Conservation (phyloP, 2,113 vertebrate genomes). For the Microcebus jonahi region DNA sequence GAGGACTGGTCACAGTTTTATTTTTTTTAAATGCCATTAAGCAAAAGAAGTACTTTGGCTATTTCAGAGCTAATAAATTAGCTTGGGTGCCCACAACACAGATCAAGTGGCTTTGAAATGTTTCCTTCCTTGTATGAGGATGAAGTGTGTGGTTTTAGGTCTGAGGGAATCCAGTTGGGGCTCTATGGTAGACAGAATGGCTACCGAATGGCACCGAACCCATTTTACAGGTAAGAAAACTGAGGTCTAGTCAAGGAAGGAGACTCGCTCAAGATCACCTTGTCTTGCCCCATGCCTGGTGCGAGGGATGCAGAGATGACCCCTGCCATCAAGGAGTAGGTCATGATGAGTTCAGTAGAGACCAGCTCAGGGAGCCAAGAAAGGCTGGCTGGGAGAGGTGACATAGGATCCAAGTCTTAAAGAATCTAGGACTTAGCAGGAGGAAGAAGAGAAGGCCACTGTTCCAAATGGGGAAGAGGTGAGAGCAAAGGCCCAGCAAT, state of each 20-base stretch:
- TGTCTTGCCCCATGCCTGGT: not conserved
- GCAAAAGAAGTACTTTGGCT: conserved; percentile 80
- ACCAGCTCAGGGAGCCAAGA: not conserved
- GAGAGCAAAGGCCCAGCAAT: not conserved
- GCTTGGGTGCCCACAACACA: conserved; percentile 78
- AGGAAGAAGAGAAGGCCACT: not conserved
- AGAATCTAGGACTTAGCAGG: not conserved
- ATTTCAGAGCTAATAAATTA: conserved; percentile 84
- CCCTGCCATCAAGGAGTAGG: not conserved
- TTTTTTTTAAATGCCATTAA: conserved; percentile 80
- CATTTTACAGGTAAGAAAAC: conserved; percentile 54
- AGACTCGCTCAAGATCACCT: not conserved
- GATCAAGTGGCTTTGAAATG: conserved; percentile 81
- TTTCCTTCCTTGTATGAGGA: conserved; percentile 72
- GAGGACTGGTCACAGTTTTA: conserved; percentile 74
- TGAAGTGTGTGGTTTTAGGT: not conserved
- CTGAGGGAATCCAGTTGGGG: not conserved
- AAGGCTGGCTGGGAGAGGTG: not conserved
- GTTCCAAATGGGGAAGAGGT: not conserved
- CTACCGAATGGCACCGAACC: not conserved
- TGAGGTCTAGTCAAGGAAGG: not conserved
- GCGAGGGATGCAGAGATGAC: not conserved
- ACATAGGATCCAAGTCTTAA: not conserved
- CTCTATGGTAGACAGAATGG: not conserved
- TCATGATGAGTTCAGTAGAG: not conserved